Evolutionary conservation across 2,888 invertebrate genomes (phyloP).

Genomic region (Myopa testacea): DNA sequence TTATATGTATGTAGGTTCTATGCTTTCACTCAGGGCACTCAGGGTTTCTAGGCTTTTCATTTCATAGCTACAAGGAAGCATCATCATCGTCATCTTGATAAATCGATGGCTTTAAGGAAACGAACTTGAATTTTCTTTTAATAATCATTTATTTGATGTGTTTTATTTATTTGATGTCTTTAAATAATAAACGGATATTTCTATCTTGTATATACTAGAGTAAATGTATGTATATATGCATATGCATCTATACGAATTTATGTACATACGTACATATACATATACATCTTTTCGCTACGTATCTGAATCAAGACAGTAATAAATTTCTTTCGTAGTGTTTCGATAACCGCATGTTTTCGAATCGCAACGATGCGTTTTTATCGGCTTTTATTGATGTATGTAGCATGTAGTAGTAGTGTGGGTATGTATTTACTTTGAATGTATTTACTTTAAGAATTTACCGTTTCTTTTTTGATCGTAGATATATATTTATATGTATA

Average conservation of each 20-base stretch:
- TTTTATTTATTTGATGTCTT: conserved; percentile 15
- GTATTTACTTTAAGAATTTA: not conserved
- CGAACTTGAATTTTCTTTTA: not conserved
- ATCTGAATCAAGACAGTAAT: conserved; percentile 13
- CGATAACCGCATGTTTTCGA: conserved; percentile 7
- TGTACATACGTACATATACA: not conserved
- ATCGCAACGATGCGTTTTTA: not conserved
- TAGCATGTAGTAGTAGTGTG: not conserved
- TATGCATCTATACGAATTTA: not conserved
- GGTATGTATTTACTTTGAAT: not conserved
- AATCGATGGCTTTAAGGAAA: not conserved
- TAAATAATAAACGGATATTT: conserved; percentile 29
- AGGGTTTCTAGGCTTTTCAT: too few species aligned
- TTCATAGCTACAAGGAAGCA: too few species aligned
- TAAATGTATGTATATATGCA: conserved; percentile 6
- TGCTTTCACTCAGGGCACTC: too few species aligned
- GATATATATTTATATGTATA: not conserved
- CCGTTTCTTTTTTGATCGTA: not conserved
- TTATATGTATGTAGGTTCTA: too few species aligned
- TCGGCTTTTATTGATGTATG: not conserved
- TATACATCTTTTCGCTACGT: conserved; percentile 1
- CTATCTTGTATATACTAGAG: conserved; percentile 19
- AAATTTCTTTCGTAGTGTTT: conserved; percentile 24
- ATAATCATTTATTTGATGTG: conserved; percentile 26
- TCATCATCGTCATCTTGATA: too few species aligned